These are phyloP conservation scores for Zaprionus taronus DNA, from an alignment of 1,140 invertebrate species.

Conservation along the genomic window DNA sequence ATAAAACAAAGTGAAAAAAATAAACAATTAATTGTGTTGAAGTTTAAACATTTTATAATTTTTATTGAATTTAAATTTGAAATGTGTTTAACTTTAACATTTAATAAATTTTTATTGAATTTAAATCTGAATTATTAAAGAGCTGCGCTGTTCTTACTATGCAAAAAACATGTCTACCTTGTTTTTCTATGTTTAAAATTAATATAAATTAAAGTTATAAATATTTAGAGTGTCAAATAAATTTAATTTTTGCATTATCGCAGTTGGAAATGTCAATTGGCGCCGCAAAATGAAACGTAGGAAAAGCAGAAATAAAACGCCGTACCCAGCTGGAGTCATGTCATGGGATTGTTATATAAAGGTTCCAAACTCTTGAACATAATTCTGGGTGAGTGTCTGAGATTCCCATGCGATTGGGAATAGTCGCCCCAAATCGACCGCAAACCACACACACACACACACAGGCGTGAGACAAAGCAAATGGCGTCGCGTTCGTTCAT, in stretches of 20 bases:
- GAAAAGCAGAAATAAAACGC: conserved; percentile 77
- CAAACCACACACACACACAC: background rate
- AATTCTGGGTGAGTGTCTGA: conserved; percentile 81
- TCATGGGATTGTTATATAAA: conserved; percentile 85
- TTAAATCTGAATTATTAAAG: too few relatives aligned
- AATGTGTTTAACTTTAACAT: too few relatives aligned
- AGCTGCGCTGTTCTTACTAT: too few relatives aligned
- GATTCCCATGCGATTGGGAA: conserved; percentile 24
- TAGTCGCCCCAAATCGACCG: conserved; percentile 10
- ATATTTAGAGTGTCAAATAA: background rate
- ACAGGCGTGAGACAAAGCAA: conserved; percentile 56
- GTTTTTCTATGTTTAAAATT: background rate
- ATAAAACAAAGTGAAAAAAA: too few relatives aligned
- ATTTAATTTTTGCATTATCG: conserved; percentile 27
- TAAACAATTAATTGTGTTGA: too few relatives aligned
- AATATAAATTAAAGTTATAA: background rate
- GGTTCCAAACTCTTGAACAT: conserved; percentile 84
- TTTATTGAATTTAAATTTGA: too few relatives aligned
- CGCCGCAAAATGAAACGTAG: conserved; percentile 82
- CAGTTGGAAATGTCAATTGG: conserved; percentile 60
- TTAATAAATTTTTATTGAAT: too few relatives aligned
- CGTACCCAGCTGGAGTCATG: conserved; percentile 78
- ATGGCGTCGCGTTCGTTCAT: conserved; percentile 56
- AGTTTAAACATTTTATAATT: too few relatives aligned
- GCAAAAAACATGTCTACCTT: too few relatives aligned